Conservation (phyloP, 2,113 vertebrate species). For the Camelus dromedarius region DNA sequence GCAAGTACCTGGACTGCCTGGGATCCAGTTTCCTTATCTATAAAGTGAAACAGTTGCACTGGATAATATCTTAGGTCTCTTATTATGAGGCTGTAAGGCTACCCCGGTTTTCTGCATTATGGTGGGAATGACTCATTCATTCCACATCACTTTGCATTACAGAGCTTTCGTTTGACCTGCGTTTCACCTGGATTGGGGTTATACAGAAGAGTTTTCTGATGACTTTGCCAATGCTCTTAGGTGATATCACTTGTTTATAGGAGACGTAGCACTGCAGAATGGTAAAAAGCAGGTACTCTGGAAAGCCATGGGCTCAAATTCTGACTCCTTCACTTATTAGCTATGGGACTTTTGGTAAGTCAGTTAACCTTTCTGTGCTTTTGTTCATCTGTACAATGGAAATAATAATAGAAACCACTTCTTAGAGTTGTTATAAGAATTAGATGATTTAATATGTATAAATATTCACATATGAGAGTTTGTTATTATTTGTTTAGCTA, state of each 20-base stretch:
- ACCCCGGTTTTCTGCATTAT: not conserved
- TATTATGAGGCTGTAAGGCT: not conserved
- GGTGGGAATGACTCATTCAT: not conserved
- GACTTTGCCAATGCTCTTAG: not conserved
- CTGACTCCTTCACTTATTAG: not conserved
- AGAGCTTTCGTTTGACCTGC: not conserved
- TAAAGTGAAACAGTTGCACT: not conserved
- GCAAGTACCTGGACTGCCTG: not conserved
- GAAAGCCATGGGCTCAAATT: not conserved
- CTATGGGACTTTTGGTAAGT: not conserved
- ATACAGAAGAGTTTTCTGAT: not conserved
- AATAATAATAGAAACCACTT: not conserved
- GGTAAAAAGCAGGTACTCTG: not conserved
- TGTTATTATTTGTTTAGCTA: not conserved
- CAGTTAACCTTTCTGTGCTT: not conserved
- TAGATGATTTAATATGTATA: not conserved
- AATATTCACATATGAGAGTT: not conserved
- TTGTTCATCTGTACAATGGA: not conserved
- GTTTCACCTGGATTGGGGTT: not conserved
- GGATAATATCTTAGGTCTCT: not conserved
- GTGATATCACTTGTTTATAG: not conserved
- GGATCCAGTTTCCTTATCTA: not conserved
- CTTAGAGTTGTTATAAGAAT: not conserved
- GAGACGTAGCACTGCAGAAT: not conserved
- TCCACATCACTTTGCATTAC: not conserved